These are phyloP conservation scores for Bombyx mandarina DNA, from an alignment of 1,140 invertebrate genomes.

Conservation along the genomic window DNA sequence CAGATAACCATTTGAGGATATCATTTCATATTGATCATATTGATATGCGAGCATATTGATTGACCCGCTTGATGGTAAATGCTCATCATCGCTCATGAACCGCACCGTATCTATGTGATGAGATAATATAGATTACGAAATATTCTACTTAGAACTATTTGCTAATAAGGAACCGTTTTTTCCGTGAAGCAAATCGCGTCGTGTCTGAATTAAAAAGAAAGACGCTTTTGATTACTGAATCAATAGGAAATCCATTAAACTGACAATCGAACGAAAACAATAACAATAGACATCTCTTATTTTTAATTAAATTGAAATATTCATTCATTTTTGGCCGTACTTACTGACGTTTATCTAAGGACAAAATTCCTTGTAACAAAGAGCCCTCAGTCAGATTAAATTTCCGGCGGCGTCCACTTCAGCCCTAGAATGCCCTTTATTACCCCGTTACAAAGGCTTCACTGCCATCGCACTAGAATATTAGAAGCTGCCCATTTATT, in stretches of 20 bases:
- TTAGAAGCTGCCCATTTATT: conserved; percentile 51
- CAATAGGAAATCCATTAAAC: conserved; percentile 21
- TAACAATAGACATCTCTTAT: conserved; percentile 27
- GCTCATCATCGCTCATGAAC: too few relatives aligned
- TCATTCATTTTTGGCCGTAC: conserved; percentile 32
- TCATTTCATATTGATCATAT: too few relatives aligned
- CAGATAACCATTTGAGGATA: too few relatives aligned
- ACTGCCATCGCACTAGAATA: conserved; percentile 41
- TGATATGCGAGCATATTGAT: too few relatives aligned
- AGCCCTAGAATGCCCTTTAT: conserved; percentile 58
- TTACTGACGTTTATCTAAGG: conserved; percentile 54
- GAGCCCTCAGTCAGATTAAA: conserved; percentile 57
- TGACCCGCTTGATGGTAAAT: too few relatives aligned
- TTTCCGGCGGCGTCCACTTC: conserved; percentile 60
- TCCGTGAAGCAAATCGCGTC: not conserved
- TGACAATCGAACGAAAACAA: conserved; percentile 26
- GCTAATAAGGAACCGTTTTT: too few relatives aligned
- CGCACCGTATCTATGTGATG: too few relatives aligned
- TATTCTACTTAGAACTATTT: too few relatives aligned
- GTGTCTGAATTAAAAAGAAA: not conserved
- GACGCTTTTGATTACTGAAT: not conserved
- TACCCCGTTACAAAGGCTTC: conserved; percentile 51
- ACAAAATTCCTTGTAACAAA: conserved; percentile 54
- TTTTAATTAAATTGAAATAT: conserved; percentile 63
- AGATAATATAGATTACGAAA: too few relatives aligned